Evolutionary conservation across 1,140 invertebrate genomes (phyloP).

Genomic region (Cyclina sinensis): DNA sequence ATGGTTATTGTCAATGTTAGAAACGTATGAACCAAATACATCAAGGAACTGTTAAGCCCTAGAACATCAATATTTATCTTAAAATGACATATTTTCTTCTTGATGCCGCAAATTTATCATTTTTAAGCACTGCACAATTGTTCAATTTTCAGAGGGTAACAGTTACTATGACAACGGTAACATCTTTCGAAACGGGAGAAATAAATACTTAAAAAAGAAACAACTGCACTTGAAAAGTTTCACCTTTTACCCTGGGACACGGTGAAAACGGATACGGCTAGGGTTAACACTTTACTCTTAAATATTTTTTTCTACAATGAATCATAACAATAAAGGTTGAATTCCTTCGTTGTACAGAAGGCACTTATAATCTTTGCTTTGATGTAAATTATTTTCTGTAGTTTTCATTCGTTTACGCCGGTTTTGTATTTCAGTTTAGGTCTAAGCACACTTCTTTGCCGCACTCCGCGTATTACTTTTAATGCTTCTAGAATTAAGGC

Average conservation of each 20-base stretch:
- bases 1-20: too few relatives aligned
- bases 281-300: not conserved
- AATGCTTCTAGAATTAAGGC: not conserved
- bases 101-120: too few relatives aligned
- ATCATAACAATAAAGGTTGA: slow-evolving; percentile 17
- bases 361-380: not conserved
- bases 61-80: too few relatives aligned
- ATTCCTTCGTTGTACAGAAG: slow-evolving; percentile 13
- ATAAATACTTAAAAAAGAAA: too few relatives aligned
- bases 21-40: too few relatives aligned
- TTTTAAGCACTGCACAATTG: too few relatives aligned
- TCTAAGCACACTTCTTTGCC: not conserved
- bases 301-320: slow-evolving; percentile 5
- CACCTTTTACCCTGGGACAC: not conserved
- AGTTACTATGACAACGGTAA: too few relatives aligned
- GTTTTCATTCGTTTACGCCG: not conserved
- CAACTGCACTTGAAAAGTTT: too few relatives aligned
- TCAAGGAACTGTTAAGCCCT: too few relatives aligned
- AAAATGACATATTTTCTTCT: too few relatives aligned
- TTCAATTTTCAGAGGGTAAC: too few relatives aligned
- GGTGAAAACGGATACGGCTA: not conserved
- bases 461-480: not conserved
- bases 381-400: slow-evolving; percentile 29
- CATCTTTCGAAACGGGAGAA: too few relatives aligned
- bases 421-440: slow-evolving; percentile 13